Evolutionary conservation across 2,888 invertebrate species (phyloP).

Genomic region (Perithous albicinctus): DNA sequence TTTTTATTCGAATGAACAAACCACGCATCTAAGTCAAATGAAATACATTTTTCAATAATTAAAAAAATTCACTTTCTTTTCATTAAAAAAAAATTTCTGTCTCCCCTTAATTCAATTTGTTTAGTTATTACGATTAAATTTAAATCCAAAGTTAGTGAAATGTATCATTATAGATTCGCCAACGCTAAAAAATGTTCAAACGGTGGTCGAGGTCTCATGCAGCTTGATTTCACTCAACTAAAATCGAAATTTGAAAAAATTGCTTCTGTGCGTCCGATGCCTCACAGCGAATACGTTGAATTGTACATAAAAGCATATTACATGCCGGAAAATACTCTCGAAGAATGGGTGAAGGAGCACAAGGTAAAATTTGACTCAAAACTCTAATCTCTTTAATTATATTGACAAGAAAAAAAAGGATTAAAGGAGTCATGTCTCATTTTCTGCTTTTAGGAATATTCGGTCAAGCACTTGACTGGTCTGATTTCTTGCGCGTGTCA

Average conservation of each 20-base stretch:
- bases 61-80: too few relatives aligned
- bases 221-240: conserved; percentile 98
- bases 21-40: too few relatives aligned
- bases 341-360: conserved; percentile 95
- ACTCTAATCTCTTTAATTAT: background rate
- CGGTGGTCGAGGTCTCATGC: conserved; percentile 98
- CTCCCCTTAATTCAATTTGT: too few relatives aligned
- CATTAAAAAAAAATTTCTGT: too few relatives aligned
- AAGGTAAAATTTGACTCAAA: conserved; percentile 85
- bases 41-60: too few relatives aligned
- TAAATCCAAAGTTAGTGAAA: too few relatives aligned
- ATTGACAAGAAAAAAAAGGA: background rate
- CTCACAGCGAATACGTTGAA: conserved; percentile 96
- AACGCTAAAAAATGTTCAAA: conserved; percentile 97
- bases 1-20: too few relatives aligned
- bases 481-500: conserved; percentile 95
- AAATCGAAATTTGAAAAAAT: conserved; percentile 95
- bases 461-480: conserved; percentile 93
- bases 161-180: conserved; percentile 90
- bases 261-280: conserved; percentile 93
- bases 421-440: conserved; percentile 39
- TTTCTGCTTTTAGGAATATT: conserved; percentile 90
- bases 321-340: conserved; percentile 94
- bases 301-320: conserved; percentile 98
- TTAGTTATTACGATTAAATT: too few relatives aligned